phyloP scores from a whole-genome alignment of 2,888 invertebrate species.

The Operophtera brumata region DNA sequence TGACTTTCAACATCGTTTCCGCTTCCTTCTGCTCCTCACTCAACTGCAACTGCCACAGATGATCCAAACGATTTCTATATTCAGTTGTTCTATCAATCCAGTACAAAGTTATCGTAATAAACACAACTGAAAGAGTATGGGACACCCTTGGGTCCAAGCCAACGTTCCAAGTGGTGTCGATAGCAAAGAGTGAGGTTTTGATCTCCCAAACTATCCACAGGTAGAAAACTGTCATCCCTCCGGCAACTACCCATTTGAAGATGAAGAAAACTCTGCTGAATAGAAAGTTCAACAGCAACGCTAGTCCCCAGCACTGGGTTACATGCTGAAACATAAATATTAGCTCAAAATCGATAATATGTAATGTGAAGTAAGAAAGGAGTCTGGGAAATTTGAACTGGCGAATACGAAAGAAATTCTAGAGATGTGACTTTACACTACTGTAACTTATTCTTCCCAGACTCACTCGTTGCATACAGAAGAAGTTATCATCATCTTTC shows the following conservation, averaged over 20 bases:
- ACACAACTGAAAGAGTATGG: conserved; percentile 86
- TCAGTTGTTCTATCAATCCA: conserved; percentile 94
- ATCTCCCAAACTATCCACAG: conserved; percentile 84
- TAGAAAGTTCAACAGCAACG: conserved; percentile 86
- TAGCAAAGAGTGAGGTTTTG: conserved; percentile 78
- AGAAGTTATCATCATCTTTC: no score
- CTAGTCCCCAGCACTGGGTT: conserved; percentile 84
- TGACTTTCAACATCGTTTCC: conserved; percentile 91
- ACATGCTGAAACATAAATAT: conserved; percentile 83
- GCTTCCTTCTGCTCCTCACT: conserved; percentile 93
- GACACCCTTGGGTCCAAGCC: conserved; percentile 84
- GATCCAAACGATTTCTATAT: conserved; percentile 93
- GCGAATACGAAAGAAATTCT: background rate
- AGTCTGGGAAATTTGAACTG: background rate
- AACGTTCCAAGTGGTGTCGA: conserved; percentile 85
- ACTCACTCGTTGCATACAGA: no score
- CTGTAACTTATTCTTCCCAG: no score
- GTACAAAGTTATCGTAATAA: conserved; percentile 88
- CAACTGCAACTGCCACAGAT: conserved; percentile 83
- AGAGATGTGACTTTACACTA: no score
- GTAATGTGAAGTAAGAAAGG: background rate
- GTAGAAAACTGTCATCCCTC: conserved; percentile 83
- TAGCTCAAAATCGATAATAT: conserved; percentile 1
- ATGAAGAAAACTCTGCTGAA: conserved; percentile 92
- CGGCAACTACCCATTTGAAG: conserved; percentile 87